These are phyloP conservation scores for Trachythela sp. DNA, from an alignment of 64 coral and sea anemone species.

Conservation along the genomic window DNA sequence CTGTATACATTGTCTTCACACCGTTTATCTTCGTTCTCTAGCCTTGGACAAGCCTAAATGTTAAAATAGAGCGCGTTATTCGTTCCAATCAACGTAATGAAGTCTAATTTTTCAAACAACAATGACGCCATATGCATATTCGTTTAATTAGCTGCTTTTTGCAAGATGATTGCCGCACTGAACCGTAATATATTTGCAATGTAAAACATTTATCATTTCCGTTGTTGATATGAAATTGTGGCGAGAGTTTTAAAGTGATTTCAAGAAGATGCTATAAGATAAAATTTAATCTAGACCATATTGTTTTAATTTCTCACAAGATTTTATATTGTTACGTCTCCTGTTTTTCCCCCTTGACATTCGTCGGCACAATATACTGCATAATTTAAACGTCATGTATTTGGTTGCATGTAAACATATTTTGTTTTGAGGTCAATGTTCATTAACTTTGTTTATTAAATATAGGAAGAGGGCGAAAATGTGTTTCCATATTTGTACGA, in stretches of 20 bases:
- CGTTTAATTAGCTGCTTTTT: background rate
- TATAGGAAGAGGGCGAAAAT: background rate
- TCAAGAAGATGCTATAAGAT: background rate
- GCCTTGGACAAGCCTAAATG: background rate
- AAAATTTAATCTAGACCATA: background rate
- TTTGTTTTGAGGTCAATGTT: background rate
- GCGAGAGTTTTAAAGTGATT: background rate
- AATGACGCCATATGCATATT: background rate
- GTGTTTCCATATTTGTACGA: background rate
- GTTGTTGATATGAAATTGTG: background rate
- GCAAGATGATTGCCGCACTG: background rate
- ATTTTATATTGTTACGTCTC: background rate
- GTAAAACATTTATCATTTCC: background rate
- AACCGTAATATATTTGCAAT: background rate
- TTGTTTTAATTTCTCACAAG: background rate
- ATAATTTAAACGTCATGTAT: background rate
- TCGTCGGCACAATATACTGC: background rate
- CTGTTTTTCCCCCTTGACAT: background rate
- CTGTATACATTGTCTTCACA: background rate
- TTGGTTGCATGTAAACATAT: background rate
- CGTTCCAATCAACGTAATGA: background rate
- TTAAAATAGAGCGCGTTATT: background rate
- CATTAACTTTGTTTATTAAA: background rate
- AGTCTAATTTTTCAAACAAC: background rate
- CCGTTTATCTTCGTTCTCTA: background rate